Conservation (phyloP, 1,140 invertebrate species). For the Choristoneura fumiferana region DNA sequence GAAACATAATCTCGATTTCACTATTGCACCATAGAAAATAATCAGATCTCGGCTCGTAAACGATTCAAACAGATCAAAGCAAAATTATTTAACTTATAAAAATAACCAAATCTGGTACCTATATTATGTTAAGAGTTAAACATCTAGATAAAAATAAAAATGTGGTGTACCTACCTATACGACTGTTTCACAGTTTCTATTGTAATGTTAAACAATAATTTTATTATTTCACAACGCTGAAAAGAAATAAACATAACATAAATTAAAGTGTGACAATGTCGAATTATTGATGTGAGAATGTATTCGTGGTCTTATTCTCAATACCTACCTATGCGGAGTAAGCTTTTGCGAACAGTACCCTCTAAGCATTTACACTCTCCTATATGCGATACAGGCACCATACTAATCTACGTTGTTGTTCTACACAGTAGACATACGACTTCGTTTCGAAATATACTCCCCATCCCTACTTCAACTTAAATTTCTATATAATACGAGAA, state of each 20-base stretch:
- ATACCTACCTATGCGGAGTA: slow-evolving; percentile 17
- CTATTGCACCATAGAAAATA: slow-evolving; percentile 53
- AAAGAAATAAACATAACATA: slow-evolving; percentile 30
- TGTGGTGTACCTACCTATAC: slow-evolving; percentile 59
- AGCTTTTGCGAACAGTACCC: slow-evolving; percentile 2
- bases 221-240: slow-evolving; percentile 59
- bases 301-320: not conserved
- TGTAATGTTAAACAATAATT: slow-evolving; percentile 47
- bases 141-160: slow-evolving; percentile 51
- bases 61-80: slow-evolving; percentile 75
- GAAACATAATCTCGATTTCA: slow-evolving; percentile 30
- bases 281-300: slow-evolving; percentile 22
- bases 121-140: slow-evolving; percentile 60
- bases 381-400: slow-evolving; percentile 42
- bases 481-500: slow-evolving; percentile 26
- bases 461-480: slow-evolving; percentile 39
- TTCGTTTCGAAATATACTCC: slow-evolving; percentile 75
- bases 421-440: slow-evolving; percentile 77
- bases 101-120: slow-evolving; percentile 56
- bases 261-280: slow-evolving; percentile 38
- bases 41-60: slow-evolving; percentile 64
- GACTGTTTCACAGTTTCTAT: slow-evolving; percentile 64
- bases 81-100: slow-evolving; percentile 74
- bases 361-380: slow-evolving; percentile 4
- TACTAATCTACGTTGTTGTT: slow-evolving; percentile 64